Conservation (phyloP, 2,113 vertebrate species). For the Leuciscus idus region DNA sequence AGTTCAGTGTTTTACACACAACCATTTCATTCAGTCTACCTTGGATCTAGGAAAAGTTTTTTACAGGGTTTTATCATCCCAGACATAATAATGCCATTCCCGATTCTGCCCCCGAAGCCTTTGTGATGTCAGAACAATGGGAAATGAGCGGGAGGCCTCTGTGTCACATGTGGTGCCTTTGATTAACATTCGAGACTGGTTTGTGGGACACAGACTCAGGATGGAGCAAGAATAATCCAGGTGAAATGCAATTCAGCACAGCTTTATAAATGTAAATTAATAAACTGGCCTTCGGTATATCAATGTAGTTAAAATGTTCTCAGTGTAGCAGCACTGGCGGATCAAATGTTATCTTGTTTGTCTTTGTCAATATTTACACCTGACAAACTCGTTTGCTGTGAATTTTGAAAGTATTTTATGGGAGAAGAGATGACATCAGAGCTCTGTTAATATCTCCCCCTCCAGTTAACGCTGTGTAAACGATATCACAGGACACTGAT, state of each 20-base stretch:
- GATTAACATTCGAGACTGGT: conserved; percentile 75
- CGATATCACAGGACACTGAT: not conserved
- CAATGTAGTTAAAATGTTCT: not conserved
- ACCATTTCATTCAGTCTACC: not conserved
- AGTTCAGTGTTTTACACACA: too few relatives aligned
- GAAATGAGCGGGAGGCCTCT: conserved; percentile 75
- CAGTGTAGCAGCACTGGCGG: not conserved
- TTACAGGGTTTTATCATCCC: conserved; percentile 59
- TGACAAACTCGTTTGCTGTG: not conserved
- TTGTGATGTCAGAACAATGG: conserved; percentile 78
- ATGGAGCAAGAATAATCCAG: conserved; percentile 59
- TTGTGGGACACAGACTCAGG: conserved; percentile 69
- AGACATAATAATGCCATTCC: conserved; percentile 66
- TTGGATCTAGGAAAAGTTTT: conserved; percentile 22
- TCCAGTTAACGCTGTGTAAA: not conserved
- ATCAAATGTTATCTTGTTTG: not conserved
- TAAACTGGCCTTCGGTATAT: not conserved
- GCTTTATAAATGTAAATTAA: conserved; percentile 25
- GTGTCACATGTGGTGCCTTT: conserved; percentile 77
- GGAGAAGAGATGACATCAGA: not conserved
- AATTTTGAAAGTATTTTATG: not conserved
- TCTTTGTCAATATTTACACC: conserved; percentile 13
- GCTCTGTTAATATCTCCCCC: not conserved
- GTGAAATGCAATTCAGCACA: conserved; percentile 22
- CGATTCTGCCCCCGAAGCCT: conserved; percentile 73